Conservation (phyloP, 2,113 vertebrate species). For the Gymnogyps californianus region DNA sequence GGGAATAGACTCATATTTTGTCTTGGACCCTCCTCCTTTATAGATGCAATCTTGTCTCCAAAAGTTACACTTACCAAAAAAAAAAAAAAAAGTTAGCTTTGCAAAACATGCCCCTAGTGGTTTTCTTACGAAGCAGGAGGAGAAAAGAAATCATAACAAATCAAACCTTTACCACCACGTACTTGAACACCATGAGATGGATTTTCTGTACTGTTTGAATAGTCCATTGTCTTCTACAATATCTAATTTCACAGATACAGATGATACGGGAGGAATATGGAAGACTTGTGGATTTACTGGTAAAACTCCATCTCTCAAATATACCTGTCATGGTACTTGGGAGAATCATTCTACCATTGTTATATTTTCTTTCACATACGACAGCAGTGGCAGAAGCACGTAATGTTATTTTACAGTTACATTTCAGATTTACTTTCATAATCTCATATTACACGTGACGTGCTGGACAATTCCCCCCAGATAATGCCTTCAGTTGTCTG, state of each 20-base stretch:
- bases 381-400: not conserved
- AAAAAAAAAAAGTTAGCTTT: not conserved
- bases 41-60: not conserved
- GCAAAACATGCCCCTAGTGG: not conserved
- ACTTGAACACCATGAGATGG: not conserved
- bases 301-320: not conserved
- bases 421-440: not conserved
- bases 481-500: not conserved
- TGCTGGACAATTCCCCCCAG: not conserved
- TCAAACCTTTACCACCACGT: not conserved
- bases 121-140: not conserved
- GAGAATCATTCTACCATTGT: not conserved
- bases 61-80: not conserved
- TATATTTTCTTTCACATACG: not conserved
- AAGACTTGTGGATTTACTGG: not conserved
- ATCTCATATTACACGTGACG: fast-evolving
- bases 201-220: not conserved
- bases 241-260: not conserved
- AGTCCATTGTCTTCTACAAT: not conserved
- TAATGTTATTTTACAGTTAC: not conserved
- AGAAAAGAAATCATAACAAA: not conserved
- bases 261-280: not conserved
- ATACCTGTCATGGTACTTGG: not conserved
- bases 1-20: not conserved
- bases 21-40: not conserved